A percentile compares a stretch with the other conserved stretches of the same genome.
phyloP scores from a whole-genome alignment of 1,140 invertebrate genomes.

The Neelides sp. region DNA sequence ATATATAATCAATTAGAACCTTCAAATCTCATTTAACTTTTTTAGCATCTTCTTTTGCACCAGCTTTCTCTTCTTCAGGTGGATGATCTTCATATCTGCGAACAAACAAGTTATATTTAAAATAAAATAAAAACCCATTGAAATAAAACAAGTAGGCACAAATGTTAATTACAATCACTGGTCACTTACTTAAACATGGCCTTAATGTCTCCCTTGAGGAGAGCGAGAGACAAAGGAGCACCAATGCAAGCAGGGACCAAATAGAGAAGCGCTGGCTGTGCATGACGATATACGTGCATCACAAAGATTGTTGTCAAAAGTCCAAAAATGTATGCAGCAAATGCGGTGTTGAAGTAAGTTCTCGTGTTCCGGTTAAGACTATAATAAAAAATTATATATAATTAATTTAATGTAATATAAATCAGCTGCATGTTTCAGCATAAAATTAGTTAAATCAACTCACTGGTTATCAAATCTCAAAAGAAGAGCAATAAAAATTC shows the following conservation, averaged over 20 bases:
- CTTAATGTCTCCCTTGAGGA: constrained; percentile 81
- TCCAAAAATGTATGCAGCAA: constrained; percentile 86
- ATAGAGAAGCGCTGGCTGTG: constrained; percentile 95
- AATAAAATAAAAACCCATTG: too few relatives aligned
- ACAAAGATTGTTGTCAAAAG: constrained; percentile 87
- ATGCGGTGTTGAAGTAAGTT: constrained; percentile 87
- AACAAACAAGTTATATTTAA: not conserved
- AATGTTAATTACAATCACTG: too few relatives aligned
- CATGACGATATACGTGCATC: constrained; percentile 97
- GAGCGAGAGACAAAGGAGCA: constrained; percentile 70
- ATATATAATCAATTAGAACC: too few relatives aligned
- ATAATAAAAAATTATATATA: constrained; percentile 32
- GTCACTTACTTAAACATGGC: constrained; percentile 81
- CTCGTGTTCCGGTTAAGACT: constrained; percentile 75
- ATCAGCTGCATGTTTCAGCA: not conserved
- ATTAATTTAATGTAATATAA: not conserved
- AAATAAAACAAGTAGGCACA: too few relatives aligned
- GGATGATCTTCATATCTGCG: constrained; percentile 50
- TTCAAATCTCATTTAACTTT: constrained; percentile 38
- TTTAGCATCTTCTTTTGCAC: constrained; percentile 30
- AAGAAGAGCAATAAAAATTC: constrained; percentile 95
- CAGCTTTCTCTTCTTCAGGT: constrained; percentile 38
- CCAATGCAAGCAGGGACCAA: constrained; percentile 90
- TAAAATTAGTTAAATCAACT: constrained; percentile 15
- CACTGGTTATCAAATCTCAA: constrained; percentile 82